These are phyloP conservation scores for Gerris buenoi DNA, from an alignment of 1,140 invertebrate genomes.

Conservation along the genomic window DNA sequence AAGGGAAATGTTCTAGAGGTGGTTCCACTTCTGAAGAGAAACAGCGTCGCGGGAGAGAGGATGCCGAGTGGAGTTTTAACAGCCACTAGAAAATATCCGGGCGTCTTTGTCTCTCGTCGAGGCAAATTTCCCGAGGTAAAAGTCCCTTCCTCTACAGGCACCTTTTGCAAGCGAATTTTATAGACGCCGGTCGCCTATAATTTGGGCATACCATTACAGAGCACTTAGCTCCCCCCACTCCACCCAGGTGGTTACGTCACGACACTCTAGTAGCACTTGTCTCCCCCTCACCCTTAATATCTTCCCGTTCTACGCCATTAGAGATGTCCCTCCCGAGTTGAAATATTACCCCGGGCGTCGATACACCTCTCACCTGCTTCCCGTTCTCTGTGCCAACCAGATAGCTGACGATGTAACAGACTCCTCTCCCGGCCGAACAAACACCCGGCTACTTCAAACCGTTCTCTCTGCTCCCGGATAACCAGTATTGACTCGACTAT, in stretches of 20 bases:
- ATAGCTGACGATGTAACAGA: too few species aligned
- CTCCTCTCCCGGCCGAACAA: too few species aligned
- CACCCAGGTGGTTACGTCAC: neutral
- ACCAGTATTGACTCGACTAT: too few species aligned
- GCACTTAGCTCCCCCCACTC: neutral
- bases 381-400: too few species aligned
- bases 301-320: neutral
- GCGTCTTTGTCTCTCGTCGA: neutral
- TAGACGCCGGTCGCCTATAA: neutral
- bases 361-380: neutral
- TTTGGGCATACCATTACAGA: neutral
- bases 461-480: too few species aligned
- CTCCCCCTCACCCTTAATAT: neutral
- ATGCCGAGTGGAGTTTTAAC: too few species aligned
- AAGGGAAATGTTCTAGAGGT: too few species aligned
- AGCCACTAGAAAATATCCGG: neutral
- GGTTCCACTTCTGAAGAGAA: too few species aligned
- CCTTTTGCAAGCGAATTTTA: neutral
- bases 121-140: neutral
- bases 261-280: too few species aligned
- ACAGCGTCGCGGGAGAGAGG: too few species aligned
- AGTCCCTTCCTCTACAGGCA: too few species aligned
- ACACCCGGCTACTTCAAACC: too few species aligned
- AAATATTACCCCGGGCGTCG: neutral
- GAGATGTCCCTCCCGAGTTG: neutral